Evolutionary conservation across 2,113 vertebrate species (phyloP), one percentile per base, ranked within the genome.

Genomic region (Heterocephalus glaber): DNA sequence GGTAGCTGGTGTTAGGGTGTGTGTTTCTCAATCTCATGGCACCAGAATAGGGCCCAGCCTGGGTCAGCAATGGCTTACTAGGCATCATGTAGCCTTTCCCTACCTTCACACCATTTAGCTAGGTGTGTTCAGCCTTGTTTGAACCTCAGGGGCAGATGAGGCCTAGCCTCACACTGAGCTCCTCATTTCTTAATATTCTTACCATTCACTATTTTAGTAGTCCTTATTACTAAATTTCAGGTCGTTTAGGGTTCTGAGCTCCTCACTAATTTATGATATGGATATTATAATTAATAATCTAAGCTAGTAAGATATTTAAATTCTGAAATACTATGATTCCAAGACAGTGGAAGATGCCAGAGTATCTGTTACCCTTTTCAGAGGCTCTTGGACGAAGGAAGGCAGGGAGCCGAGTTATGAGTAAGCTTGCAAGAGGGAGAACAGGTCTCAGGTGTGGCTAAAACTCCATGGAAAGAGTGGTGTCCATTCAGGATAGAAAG

Each of bases 311-410:
- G 17, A 33, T 0, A 26, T 54, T 68, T 94, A n/a, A 30, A 94
- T 94, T 90, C 83, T 33, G 4, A 92, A 96, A 80, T 44, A 61
- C 24, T 20, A 2, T 61, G 83, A 94, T 72, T 90, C 41, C 65
- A 89, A 65, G 41, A 72, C 30, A 82, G n/a, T 70, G 24, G 19
- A 77, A 77, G 54, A 77, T 54, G 74, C 16, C 61, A 33, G 17
- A 70, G 1, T 77, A 33, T 83, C 10, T 89, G 28, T 26, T 61
- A 74, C 2, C 20, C 2, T 26, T 77, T 41, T 58, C 2, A 1
- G 66, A 94, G 22, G 24, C 16, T 89, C 65, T 58, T 24, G 70
- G 65, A 86, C 74, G 35, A 86, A 92, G 52, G 28, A 24, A 89
- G 49, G 20, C 61, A 82, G 44, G 38, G 30, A 94, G 38, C 28